Base-by-base conservation (phyloP, 2,888 invertebrate species). In the Argynnis bischoffii region DNA sequence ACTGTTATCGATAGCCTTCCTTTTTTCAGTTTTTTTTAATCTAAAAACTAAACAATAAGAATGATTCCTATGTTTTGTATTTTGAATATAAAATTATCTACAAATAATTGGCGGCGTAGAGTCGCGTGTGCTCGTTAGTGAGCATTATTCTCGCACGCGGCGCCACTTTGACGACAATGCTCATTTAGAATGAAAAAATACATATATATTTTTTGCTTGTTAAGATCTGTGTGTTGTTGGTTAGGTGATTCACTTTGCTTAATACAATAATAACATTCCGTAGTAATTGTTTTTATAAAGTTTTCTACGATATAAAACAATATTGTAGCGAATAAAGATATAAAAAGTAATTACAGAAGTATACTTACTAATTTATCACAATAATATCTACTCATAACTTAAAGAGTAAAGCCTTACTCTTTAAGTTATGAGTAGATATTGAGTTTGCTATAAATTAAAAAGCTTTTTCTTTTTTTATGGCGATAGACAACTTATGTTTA, bases 41-140 rank as follows among this genome's bases (percentile, higher is more conserved):
- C 11, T 2, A 41, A 41, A 41, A 41, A 41, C 6, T 41, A 41
- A 41, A 11, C 35, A 41, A 41, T 41, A 41, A 6, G 35, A 54
- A 56, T 4, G 41, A 21, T 16, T n/a, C 18, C 14, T 47, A 46
- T 21, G 13, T 57, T 16, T 57, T 57, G 21, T 47, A 18, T 46
- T 1, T 41, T 8, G n/a, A 26, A 47, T 15, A 59, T 11, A 47
- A 6, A 48, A 59, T 46, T 35, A 50, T 48, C 18, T 31, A 51
- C 51, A 31, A 35, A 26, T 26, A 26, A 14, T 31, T 13, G 35
- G 48, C 14, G 35, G 14, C 16, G n/a, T 18, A 35, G 15, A 2
- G 80, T 74, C 84, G 79, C 85, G 84, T 84, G 83, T 70, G 77
- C 77, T 81, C 76, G 76, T 83, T 87, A 86, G 84, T 84, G 71